These are phyloP conservation scores for Sarcophaga caerulescens DNA, from an alignment of 2,888 invertebrate genomes.

Conservation along the genomic window DNA sequence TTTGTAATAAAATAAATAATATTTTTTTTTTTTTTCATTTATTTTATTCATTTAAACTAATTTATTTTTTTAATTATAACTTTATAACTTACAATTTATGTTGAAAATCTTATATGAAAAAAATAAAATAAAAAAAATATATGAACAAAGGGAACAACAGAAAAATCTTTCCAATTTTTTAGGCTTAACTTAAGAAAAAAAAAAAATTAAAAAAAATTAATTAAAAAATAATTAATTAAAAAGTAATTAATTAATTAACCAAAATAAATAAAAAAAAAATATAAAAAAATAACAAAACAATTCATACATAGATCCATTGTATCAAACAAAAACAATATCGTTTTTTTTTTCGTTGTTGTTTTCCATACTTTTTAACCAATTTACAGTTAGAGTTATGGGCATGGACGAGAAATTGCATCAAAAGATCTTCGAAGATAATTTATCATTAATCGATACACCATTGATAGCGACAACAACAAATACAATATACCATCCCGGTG, in stretches of 20 bases:
- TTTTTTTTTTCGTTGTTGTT: conserved; percentile 63
- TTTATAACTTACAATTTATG: no score
- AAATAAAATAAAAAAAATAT: background rate
- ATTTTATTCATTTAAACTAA: conserved; percentile 27
- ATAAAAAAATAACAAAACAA: conserved; percentile 48
- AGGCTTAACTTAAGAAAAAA: conserved; percentile 13
- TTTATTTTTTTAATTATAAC: conserved; percentile 1
- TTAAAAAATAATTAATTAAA: conserved; percentile 15
- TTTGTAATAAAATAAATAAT: background rate
- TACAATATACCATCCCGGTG: conserved; percentile 77
- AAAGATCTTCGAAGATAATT: conserved; percentile 81
- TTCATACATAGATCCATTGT: conserved; percentile 52
- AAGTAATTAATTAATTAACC: background rate
- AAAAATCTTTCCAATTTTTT: conserved; percentile 15
- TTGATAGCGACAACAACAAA: conserved; percentile 77
- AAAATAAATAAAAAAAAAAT: conserved; percentile 23
- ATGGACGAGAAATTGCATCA: conserved; percentile 82
- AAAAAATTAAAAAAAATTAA: no score
- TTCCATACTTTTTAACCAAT: conserved; percentile 73
- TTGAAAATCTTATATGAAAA: background rate
- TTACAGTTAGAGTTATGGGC: conserved; percentile 82
- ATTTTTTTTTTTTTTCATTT: conserved; percentile 14
- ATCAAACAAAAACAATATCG: conserved; percentile 55
- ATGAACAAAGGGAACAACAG: conserved; percentile 44
- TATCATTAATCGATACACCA: conserved; percentile 81